Conservation (phyloP, 2,113 vertebrate genomes). For the Atlantisia rogersi region DNA sequence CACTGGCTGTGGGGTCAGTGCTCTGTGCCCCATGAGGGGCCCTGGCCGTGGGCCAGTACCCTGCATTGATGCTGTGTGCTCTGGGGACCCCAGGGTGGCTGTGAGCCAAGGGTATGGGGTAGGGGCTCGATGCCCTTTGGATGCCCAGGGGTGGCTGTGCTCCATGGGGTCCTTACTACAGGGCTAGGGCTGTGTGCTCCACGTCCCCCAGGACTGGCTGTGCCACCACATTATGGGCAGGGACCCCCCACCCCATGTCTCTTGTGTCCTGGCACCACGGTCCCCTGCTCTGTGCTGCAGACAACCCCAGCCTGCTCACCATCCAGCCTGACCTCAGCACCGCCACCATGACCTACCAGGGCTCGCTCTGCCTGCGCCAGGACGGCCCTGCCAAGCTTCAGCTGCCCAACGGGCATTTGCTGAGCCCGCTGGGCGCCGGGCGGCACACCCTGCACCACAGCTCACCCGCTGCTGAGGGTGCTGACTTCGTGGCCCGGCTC, state of each 20-base stretch:
- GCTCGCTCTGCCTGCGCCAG: slow-evolving; percentile 90
- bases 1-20: background rate
- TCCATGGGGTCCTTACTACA: background rate
- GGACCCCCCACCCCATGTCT: background rate
- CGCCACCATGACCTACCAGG: slow-evolving; percentile 95
- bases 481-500: slow-evolving; percentile 89
- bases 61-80: background rate
- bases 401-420: slow-evolving; percentile 90
- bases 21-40: background rate
- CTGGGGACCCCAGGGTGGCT: background rate
- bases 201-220: too few species aligned
- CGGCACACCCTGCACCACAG: slow-evolving; percentile 93
- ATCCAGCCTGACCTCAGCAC: slow-evolving; percentile 98
- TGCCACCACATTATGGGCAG: fast-evolving
- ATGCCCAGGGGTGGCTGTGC: background rate
- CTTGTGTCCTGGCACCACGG: fast-evolving
- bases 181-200: background rate
- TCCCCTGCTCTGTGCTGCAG: slow-evolving; percentile 76
- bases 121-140: too few species aligned
- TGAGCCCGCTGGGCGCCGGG: slow-evolving; percentile 90
- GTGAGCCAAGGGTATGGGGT: too few species aligned
- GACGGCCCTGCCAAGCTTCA: slow-evolving; percentile 89
- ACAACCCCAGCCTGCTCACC: slow-evolving; percentile 95
- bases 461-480: slow-evolving; percentile 82
- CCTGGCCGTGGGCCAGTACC: background rate